Base-by-base conservation (phyloP, 2,113 vertebrate species). In the Australoheros scitulus region DNA sequence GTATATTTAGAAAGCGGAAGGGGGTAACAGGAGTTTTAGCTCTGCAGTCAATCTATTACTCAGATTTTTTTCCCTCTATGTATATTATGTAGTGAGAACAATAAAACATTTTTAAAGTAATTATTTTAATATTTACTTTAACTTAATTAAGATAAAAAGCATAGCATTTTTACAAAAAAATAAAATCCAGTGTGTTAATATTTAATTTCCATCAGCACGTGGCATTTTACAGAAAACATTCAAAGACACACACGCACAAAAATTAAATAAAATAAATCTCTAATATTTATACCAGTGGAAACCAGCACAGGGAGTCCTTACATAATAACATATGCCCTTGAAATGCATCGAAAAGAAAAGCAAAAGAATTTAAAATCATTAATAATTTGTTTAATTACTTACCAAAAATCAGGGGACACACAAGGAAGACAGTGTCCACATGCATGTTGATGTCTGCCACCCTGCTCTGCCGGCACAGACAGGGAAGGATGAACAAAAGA, bases 1-100 rank as follows among this genome's bases (percentile, higher is more conserved):
- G 4, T 90, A 90, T 85, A 91, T 89, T 93, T 91, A 92, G 89
- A 92, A 92, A 92, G 76, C 29, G 89, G 91, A 94, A 93, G 6
- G 70, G 34, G 10, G 13, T 32, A 79, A 20, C 57, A 50, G 52
- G 65, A 59, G 34, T 86, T 85, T 82, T 82, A 47, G 36, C 41
- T 70, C 0, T 76, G 2, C 55, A 59, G 72, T 22, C 36, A 70
- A 43, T 14, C 26, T 17, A 57, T 56, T 32, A 34, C 29, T 43
- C 24, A 50, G 17, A 52, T 43, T 15, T 47, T 47, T 47, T 47
- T 15, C 4, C 4, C 5, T 47, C 43, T 47, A 3, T 47, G 43
- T 47, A 6, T 47, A 47, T 47, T 15, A 13, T 43, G 41, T 43
- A 43, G 41, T 13, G 11, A 47, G 15, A 43, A 47, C 15, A 13